Conservation (phyloP, 2,113 vertebrate species). For the Ophiodon elongatus region DNA sequence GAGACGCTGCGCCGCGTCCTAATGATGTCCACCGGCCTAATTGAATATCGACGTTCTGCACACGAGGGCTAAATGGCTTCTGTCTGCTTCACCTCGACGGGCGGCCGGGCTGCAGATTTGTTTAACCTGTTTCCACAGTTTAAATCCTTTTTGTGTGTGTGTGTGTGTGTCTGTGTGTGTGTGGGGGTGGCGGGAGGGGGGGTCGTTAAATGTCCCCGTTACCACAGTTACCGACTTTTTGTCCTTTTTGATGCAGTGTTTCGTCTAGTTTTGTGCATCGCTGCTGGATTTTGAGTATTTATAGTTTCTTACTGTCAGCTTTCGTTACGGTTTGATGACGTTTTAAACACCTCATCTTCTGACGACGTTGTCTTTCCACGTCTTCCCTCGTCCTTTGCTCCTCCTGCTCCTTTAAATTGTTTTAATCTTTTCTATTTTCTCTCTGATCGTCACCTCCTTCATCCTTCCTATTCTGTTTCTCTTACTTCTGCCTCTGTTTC, state of each 20-base stretch:
- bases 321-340: not conserved
- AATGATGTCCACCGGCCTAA: constrained; percentile 80
- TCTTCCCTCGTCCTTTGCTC: not conserved
- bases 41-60: constrained; percentile 84
- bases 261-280: not conserved
- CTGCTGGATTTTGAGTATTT: not conserved
- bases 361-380: not conserved
- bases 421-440: not conserved
- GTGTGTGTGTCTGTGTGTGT: too few relatives aligned
- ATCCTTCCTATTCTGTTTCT: constrained; percentile 9
- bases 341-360: not conserved
- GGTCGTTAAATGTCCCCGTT: constrained; percentile 61
- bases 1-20: constrained; percentile 61
- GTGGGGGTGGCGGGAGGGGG: too few relatives aligned
- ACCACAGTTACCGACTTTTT: constrained; percentile 56
- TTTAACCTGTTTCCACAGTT: constrained; percentile 54
- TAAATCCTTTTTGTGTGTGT: constrained; percentile 25
- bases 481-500: constrained; percentile 49
- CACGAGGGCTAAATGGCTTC: constrained; percentile 71
- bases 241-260: constrained; percentile 17
- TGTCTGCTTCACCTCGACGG: constrained; percentile 56
- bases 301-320: not conserved
- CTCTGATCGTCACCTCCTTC: constrained; percentile 20
- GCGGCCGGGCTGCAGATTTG: constrained; percentile 26
- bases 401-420: not conserved